A percentile compares a stretch with the other conserved stretches of the same genome.
These are phyloP conservation scores for Himalopsyche phryganea DNA, from an alignment of 1,140 invertebrate genomes.

Conservation along the genomic window DNA sequence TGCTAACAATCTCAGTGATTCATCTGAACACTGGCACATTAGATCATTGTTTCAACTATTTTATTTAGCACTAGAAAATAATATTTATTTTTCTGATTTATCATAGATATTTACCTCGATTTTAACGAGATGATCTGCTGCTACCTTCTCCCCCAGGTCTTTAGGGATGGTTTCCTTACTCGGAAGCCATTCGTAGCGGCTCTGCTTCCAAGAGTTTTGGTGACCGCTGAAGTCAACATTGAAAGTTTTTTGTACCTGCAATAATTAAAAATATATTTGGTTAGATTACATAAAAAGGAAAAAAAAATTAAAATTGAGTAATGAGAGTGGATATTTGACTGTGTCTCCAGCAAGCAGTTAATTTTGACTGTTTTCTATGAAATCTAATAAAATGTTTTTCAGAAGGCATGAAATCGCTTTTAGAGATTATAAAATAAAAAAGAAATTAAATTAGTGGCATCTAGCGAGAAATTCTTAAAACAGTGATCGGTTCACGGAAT, in stretches of 20 bases:
- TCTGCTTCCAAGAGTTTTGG: slow-evolving; percentile 47
- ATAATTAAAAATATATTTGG: slow-evolving; percentile 35
- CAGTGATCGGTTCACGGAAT: slow-evolving; percentile 2
- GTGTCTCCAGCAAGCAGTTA: neutral
- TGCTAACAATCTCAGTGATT: no score
- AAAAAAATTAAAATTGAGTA: no score
- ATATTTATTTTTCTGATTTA: no score
- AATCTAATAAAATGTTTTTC: slow-evolving; percentile 13
- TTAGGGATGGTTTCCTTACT: slow-evolving; percentile 49
- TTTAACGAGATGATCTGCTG: slow-evolving; percentile 43
- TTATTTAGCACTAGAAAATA: no score
- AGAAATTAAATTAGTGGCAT: neutral
- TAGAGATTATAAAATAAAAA: no score
- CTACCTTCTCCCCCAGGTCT: slow-evolving; percentile 45
- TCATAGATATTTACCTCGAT: slow-evolving; percentile 46
- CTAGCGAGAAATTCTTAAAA: slow-evolving; percentile 4
- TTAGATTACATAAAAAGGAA: no score
- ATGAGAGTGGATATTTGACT: neutral
- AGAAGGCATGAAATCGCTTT: no score
- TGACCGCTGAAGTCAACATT: slow-evolving; percentile 46
- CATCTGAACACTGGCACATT: no score
- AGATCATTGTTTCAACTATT: no score
- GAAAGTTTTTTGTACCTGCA: slow-evolving; percentile 55
- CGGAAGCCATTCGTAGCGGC: slow-evolving; percentile 56
- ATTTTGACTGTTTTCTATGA: slow-evolving; percentile 5